Evolutionary conservation across 2,888 invertebrate species (phyloP), one percentile per base, ranked within the genome.

Genomic region (Drosophila niveifrons): DNA sequence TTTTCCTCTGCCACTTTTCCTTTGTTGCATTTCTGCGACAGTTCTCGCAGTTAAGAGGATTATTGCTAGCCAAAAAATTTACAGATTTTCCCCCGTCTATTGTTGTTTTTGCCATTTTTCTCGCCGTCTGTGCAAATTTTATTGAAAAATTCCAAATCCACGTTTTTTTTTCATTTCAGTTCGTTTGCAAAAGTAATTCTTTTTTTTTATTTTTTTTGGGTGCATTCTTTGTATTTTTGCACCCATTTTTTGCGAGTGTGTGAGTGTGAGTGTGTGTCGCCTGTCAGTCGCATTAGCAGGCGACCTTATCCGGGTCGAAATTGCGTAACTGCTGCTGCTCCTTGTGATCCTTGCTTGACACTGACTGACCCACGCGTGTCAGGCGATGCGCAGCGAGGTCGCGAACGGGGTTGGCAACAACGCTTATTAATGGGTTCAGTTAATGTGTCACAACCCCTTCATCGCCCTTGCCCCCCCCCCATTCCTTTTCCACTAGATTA

Each of bases 361-460:
- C 61, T 82, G 89, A 68, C 61, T 82, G 89, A 91, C 89, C 90
- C 88, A 69, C 75, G 72, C 78, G 75, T 83, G 87, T 85, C 90
- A 81, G 59, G 50, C 64, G 46, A 48, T 50, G 72, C 43, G 63
- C 29, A 0, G 3, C 79, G 62, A 58, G 82, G 71, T 81, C 81
- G 76, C 63, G 53, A 58, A 71, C 78, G 83, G 86, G 90, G 90
- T 91, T 90, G 87, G 81, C 81, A 81, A 84, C 81, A 81, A 84
- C 85, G 90, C 86, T 83, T 80, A 85, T 91, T 90, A 91, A 90
- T 91, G 90, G 91, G 91, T 91, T 91, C 90, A 91, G 82, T 76
- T 85, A 80, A 75, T 80, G 78, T 85, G 85, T 89, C 85, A 72
- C 85, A 91, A 90, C 91, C 91, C 90, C 91, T 90, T 90, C 82